Evolutionary conservation across 2,113 vertebrate genomes (phyloP).

Genomic region (Alethe diademata): DNA sequence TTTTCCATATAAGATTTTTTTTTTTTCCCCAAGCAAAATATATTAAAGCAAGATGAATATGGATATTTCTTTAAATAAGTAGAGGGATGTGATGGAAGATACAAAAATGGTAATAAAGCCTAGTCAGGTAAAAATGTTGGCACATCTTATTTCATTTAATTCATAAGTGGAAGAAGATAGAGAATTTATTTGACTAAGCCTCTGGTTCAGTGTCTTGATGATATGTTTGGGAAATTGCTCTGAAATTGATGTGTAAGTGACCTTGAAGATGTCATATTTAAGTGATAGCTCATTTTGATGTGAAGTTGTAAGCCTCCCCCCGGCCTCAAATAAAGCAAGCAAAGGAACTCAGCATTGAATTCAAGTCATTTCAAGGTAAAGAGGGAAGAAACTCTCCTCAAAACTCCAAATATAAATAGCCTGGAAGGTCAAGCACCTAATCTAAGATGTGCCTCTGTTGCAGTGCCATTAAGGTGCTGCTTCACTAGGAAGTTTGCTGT

Average conservation of each 20-base stretch:
- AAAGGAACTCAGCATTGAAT: background rate
- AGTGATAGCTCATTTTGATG: conserved; percentile 20
- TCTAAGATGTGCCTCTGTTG: background rate
- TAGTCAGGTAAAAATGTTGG: conserved; percentile 39
- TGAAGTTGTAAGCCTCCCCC: background rate
- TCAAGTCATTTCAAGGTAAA: background rate
- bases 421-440: background rate
- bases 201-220: conserved; percentile 36
- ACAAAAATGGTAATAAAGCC: conserved; percentile 7
- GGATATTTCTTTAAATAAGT: background rate
- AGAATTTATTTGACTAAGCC: conserved; percentile 50
- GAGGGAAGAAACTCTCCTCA: background rate
- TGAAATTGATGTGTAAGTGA: conserved; percentile 54
- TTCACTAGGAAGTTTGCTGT: background rate
- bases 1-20: background rate
- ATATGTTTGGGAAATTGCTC: conserved; percentile 46
- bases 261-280: conserved; percentile 38
- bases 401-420: background rate
- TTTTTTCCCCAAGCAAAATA: background rate
- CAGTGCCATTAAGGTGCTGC: background rate
- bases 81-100: background rate
- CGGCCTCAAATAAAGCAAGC: background rate
- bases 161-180: conserved; percentile 5
- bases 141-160: conserved; percentile 35
- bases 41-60: background rate